Base-by-base conservation (phyloP, 2,113 vertebrate genomes). In the Grus americana region DNA sequence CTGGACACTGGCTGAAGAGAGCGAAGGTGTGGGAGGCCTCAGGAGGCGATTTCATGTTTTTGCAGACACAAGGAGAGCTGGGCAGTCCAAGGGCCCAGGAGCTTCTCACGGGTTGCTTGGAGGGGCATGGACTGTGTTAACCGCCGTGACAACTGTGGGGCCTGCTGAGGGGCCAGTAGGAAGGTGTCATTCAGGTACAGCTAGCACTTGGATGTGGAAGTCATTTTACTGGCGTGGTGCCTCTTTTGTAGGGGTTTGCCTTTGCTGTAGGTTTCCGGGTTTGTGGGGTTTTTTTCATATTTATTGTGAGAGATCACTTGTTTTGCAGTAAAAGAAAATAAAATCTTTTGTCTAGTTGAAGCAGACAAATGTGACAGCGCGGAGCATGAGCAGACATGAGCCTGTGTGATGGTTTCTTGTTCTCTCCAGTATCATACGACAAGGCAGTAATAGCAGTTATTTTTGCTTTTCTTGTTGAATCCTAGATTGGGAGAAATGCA, bases 401-500 rank as follows among this genome's bases (percentile, higher is more conserved):
- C 36, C 16, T 29, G 67, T 18, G 20, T 24, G 12, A 29, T 57
- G 42, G 2, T 22, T 79, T 73, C 40, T 66, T 75, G 13, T 76
- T 88, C 44, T 78, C 6, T 7, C 6, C 0, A 0, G 24, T n/a
- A 32, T 68, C 50, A 4, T 9, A 40, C 2, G 3, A 78, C 61
- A 82, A n/a, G 30, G 22, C 32, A 29, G 40, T 12, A 74, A 23
- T 27, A 40, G 30, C 59, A 30, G 13, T 38, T 59, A 44, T 13
- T 78, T 92, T 84, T 92, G 47, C 75, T 84, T 92, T 86, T 74
- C 32, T 49, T 54, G 15, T 70, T 55, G 42, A 88, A 80, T 49
- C 21, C 21, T 55, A 55, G 47, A 23, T 29, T 83, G 18, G 34
- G 32, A 71, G 42, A 71, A 21, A 40, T 71, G 26, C 32, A 71